Base-by-base conservation (phyloP, 1,140 invertebrate species). In the Ephestia elutella region DNA sequence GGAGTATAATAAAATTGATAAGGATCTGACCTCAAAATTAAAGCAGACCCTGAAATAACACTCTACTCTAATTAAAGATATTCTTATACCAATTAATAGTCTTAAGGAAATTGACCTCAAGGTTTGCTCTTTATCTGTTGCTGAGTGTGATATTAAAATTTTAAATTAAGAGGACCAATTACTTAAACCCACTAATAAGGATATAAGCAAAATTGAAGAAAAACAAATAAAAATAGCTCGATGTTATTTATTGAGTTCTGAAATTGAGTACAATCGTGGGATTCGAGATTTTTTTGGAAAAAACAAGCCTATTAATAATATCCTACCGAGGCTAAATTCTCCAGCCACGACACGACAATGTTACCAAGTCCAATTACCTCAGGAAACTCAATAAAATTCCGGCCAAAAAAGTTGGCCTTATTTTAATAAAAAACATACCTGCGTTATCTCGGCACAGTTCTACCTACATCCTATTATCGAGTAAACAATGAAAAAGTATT, bases 321-420 rank as follows among this genome's bases (percentile, higher is more conserved):
- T 15, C 32, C 5, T 5, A 15, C n/a, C n/a, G n/a, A 44, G 38
- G 38, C 10, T 10, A 44, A 44, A 38, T 56, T 56, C 28, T 11
- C 51, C 44, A 62, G 59, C 55, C 74, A 72, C 71, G 70, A 68
- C 74, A 74, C 71, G 72, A 68, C 53, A 48, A 49, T 19, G 17
- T 35, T 68, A 71, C 68, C 68, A n/a, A 17, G 30, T 32, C 30
- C 30, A 32, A 10, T 32, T 32, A 11, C 30, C 30, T 32, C 30
- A 44, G n/a, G 13, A 44, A 44, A 44, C 0, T 17, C 7, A 44
- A 44, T 44, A 15, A 44, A 44, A 44, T 17, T 15, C 7, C 38
- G 21, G 17, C 10, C n/a, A 44, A 15, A 44, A 44, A 15, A n/a
- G n/a, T n/a, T n/a, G n/a, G n/a, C n/a, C 9, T 35, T 13, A 35